Evolutionary conservation across 2,888 invertebrate genomes (phyloP), one percentile per base, ranked within the genome.

Genomic region (Marronus borbonicus): DNA sequence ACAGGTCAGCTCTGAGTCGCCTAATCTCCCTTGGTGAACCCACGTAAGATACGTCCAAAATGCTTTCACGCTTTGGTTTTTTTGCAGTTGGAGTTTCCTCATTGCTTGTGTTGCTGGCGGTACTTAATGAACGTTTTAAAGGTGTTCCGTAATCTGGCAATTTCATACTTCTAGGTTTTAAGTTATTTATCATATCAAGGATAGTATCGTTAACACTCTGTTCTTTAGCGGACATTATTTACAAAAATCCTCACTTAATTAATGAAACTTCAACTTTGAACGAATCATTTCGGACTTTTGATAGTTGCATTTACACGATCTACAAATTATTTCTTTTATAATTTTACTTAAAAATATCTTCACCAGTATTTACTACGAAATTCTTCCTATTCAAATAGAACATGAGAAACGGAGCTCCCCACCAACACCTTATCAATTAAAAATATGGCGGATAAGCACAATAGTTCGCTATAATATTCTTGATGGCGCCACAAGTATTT

Each of bases 21-120:
- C 92, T 91, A 3, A 91, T 88, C 86, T 94, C 94, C 91, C 94
- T 93, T 0, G 94, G 94, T 0, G 93, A 93, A 1, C 90, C 86
- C 20, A 87, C 81, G 81, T 88, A 88, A 17, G 84, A 84, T 39
- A 85, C 79, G 80, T 87, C 85, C n/a, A 86, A 76, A 64, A 80
- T 83, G 31, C 70, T 80, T 28, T 65, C 76, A 3, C 76, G 75
- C 31, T 44, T 64, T 52, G 80, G 80, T n/a, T 82, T 77, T 79
- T 84, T 86, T 78, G 86, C 86, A 3, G 82, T 39, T 14, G 86
- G 85, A 2, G 84, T 83, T n/a, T 82, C 78, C 28, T 79, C 80
- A 62, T 77, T 79, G 24, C 72, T 72, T 8, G 77, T 65, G 20
- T 62, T 78, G 66, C 79, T 80, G 20, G 49, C 68, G n/a, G 77